Percentiles rank a stretch among this genome's conserved stretches.
phyloP scores from a whole-genome alignment of 1,140 invertebrate genomes.

The Brachionus paranguensis region DNA sequence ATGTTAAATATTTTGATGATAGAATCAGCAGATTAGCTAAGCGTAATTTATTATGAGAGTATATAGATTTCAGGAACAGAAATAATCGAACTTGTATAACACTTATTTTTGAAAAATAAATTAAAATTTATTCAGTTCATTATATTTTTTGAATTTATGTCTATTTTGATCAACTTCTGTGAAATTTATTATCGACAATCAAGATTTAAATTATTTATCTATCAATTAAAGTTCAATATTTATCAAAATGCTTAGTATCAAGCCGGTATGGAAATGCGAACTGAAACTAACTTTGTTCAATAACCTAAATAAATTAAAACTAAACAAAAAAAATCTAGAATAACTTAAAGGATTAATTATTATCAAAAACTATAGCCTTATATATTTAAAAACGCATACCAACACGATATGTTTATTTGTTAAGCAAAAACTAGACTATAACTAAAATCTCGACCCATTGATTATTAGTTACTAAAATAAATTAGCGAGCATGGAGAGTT shows the following conservation, averaged over 20 bases:
- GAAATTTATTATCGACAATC: neutral
- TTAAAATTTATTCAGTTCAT: neutral
- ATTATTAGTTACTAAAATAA: slow-evolving; percentile 4
- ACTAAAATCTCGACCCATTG: slow-evolving; percentile 21
- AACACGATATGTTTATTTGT: neutral
- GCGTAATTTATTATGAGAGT: neutral
- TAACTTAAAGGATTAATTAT: slow-evolving; percentile 34
- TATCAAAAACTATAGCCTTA: neutral
- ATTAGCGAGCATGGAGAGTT: neutral
- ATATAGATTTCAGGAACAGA: neutral
- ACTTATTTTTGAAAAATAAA: neutral
- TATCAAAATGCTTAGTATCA: neutral
- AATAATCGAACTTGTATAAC: neutral
- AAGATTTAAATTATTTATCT: neutral
- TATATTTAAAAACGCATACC: slow-evolving; percentile 29
- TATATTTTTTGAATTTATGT: neutral
- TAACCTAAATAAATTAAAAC: slow-evolving; percentile 35
- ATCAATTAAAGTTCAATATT: neutral
- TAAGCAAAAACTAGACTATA: slow-evolving; percentile 7
- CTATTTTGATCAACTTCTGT: neutral
- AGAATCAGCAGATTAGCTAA: neutral
- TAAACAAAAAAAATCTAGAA: slow-evolving; percentile 15
- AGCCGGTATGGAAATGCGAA: neutral
- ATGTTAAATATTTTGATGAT: neutral
- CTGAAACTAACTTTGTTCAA: slow-evolving; percentile 25